Conservation (phyloP, 2,888 invertebrate species). For the Pemphredon lugubris region DNA sequence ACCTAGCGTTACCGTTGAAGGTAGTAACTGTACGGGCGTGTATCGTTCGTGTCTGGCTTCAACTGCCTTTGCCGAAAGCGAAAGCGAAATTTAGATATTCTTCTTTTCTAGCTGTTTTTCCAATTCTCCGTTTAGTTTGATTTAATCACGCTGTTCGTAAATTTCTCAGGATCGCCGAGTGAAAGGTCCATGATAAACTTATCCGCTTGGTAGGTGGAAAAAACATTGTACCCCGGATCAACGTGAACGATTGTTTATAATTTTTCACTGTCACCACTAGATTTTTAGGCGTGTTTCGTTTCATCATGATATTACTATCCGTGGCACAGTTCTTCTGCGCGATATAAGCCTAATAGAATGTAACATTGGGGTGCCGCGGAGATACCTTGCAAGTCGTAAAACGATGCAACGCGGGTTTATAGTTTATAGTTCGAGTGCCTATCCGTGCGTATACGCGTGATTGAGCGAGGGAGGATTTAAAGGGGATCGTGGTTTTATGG, state of each 20-base stretch:
- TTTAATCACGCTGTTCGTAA: too few relatives aligned
- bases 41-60: constrained; percentile 13
- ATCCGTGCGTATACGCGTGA: constrained; percentile 60
- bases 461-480: constrained; percentile 75
- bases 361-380: constrained; percentile 51
- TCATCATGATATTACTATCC: too few relatives aligned
- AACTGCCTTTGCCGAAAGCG: not conserved
- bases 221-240: too few relatives aligned
- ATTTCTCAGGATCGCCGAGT: too few relatives aligned
- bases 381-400: constrained; percentile 72
- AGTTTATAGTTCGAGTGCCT: constrained; percentile 75
- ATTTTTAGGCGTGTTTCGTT: too few relatives aligned
- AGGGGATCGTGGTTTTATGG: constrained; percentile 77
- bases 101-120: too few relatives aligned
- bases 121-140: too few relatives aligned
- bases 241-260: too few relatives aligned
- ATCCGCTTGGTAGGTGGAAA: too few relatives aligned
- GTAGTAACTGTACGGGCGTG: constrained; percentile 39
- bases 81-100: too few relatives aligned
- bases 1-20: constrained; percentile 69
- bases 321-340: constrained; percentile 27
- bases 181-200: too few relatives aligned
- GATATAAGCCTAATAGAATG: constrained; percentile 71
- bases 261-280: too few relatives aligned
- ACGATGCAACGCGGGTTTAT: constrained; percentile 72